phyloP scores from a whole-genome alignment of 2,113 vertebrate species.

The Aptenodytes patagonicus region DNA sequence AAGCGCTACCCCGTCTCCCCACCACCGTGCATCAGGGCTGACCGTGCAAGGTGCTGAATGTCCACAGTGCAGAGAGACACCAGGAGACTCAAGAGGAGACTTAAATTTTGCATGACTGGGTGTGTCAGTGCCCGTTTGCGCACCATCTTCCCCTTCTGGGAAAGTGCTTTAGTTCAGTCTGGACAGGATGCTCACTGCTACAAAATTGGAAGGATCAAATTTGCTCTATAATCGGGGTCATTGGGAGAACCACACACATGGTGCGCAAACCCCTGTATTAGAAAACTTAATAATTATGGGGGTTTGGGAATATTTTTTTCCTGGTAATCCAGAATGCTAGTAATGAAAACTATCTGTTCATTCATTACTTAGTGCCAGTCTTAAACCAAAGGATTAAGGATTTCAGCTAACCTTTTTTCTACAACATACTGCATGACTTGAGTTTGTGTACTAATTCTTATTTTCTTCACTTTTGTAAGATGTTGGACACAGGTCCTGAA shows the following conservation, averaged over 20 bases:
- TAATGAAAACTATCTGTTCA: neutral
- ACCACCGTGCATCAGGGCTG: neutral
- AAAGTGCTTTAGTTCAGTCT: neutral
- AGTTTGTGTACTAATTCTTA: neutral
- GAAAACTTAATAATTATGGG: neutral
- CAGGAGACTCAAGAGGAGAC: neutral
- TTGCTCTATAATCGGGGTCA: neutral
- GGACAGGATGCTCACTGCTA: neutral
- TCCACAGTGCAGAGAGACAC: neutral
- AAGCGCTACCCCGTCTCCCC: neutral
- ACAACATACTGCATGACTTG: neutral
- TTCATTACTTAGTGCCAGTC: neutral
- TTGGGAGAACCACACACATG: neutral
- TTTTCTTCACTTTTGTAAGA: neutral
- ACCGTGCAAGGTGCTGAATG: neutral
- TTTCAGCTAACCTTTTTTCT: neutral
- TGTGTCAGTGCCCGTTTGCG: neutral
- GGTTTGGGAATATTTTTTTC: neutral
- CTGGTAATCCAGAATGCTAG: neutral
- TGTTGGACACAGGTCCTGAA: neutral
- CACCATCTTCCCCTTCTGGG: neutral
- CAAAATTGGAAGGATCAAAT: neutral
- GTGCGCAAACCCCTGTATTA: accelerated
- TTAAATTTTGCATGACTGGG: accelerated
- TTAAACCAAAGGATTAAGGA: neutral